Evolutionary conservation across 23 tunicate genomes (phyloP).

Genomic region (Styela plicata): DNA sequence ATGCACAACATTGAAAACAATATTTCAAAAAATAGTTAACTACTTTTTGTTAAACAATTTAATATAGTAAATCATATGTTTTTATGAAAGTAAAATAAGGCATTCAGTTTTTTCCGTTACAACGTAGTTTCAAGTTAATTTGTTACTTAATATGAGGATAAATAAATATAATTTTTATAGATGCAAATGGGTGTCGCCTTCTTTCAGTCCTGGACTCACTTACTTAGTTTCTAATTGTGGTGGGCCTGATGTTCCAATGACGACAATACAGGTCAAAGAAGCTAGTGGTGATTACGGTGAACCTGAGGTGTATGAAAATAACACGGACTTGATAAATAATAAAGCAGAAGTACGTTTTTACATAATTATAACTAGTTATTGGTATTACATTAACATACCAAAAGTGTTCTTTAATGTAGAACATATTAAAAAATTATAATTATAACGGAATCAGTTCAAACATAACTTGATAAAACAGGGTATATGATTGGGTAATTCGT

Average conservation of each 20-base stretch:
- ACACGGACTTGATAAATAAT: constrained; percentile 42
- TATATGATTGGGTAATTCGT: too few species aligned
- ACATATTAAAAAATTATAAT: too few species aligned
- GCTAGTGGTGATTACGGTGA: constrained; percentile 49
- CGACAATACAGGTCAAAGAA: constrained; percentile 34
- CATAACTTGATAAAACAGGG: too few species aligned
- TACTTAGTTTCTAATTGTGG: constrained; percentile 78
- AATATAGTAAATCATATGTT: background rate
- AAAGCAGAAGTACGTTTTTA: constrained; percentile 61
- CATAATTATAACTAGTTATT: too few species aligned
- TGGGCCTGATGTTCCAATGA: constrained; percentile 90
- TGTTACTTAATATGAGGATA: too few species aligned
- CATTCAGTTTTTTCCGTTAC: background rate
- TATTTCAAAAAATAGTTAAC: too few species aligned
- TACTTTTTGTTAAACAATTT: too few species aligned
- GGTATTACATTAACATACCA: too few species aligned
- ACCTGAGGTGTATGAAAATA: constrained; percentile 44
- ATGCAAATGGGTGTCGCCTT: constrained; percentile 67
- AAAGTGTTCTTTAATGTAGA: too few species aligned
- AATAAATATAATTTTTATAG: constrained; percentile 27
- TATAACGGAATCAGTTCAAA: too few species aligned
- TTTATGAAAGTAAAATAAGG: background rate
- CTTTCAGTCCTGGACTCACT: constrained; percentile 54
- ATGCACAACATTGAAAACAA: too few species aligned
- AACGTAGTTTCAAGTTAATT: background rate